These are phyloP conservation scores for Xestia sexstrigata DNA, from an alignment of 2,888 invertebrate species.

Conservation along the genomic window DNA sequence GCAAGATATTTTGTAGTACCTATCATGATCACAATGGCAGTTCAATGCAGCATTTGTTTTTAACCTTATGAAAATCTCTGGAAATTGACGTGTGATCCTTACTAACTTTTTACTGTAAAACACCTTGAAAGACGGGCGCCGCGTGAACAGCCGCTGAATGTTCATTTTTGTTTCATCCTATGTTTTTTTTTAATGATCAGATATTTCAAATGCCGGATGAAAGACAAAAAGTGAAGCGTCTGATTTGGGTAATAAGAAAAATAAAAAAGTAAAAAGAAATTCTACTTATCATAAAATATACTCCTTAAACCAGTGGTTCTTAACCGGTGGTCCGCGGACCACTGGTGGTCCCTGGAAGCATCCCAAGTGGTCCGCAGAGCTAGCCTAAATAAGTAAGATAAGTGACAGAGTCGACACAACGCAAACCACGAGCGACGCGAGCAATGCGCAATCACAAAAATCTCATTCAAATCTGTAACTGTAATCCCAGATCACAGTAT, in stretches of 20 bases:
- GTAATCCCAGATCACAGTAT: too few relatives aligned
- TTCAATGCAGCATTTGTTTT: not conserved
- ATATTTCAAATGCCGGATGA: not conserved
- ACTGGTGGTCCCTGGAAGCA: too few relatives aligned
- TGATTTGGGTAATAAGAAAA: not conserved
- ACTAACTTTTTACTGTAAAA: not conserved
- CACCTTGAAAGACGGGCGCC: too few relatives aligned
- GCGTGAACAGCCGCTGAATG: not conserved
- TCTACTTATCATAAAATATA: not conserved
- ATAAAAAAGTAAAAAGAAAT: too few relatives aligned
- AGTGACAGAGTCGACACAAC: too few relatives aligned
- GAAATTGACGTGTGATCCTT: not conserved
- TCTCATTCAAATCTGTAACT: too few relatives aligned
- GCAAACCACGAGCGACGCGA: too few relatives aligned
- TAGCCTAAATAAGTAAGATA: too few relatives aligned
- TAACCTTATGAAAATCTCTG: not conserved
- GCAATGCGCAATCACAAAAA: too few relatives aligned
- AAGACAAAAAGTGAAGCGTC: not conserved
- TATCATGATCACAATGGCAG: not conserved
- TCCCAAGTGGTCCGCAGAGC: too few relatives aligned
- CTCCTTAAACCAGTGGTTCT: constrained; percentile 4
- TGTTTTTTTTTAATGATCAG: not conserved
- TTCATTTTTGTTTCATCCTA: not conserved
- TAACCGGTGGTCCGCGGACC: too few relatives aligned
- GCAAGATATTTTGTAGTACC: not conserved